A percentile compares a stretch with the other conserved stretches of the same genome.
Conservation (phyloP, 2,113 vertebrate genomes). For the Oncorhynchus kisutch region DNA sequence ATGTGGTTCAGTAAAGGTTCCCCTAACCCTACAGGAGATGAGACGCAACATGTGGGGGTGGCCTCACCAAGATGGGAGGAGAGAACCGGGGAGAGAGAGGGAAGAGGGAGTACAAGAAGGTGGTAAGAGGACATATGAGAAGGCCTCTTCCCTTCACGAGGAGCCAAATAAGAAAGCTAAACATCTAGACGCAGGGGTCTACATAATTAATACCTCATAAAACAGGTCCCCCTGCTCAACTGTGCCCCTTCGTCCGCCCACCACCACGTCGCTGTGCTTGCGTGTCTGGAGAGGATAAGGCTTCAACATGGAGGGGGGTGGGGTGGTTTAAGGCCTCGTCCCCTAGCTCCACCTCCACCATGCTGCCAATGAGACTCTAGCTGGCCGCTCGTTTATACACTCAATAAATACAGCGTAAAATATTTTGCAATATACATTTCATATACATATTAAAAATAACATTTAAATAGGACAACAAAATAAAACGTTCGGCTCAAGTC, state of each 20-base stretch:
- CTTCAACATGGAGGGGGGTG: slow-evolving; percentile 51
- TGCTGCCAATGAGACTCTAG: slow-evolving; percentile 64
- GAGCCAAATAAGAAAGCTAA: not conserved
- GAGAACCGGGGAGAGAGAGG: too few species aligned
- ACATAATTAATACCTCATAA: not conserved
- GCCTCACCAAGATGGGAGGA: slow-evolving; percentile 36
- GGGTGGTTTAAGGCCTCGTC: slow-evolving; percentile 48
- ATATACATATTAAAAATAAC: slow-evolving; percentile 66
- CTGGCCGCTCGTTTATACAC: slow-evolving; percentile 55
- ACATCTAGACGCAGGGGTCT: not conserved
- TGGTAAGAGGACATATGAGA: slow-evolving; percentile 6
- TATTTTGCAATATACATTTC: slow-evolving; percentile 76
- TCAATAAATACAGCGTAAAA: slow-evolving; percentile 84
- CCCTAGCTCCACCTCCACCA: slow-evolving; percentile 55
- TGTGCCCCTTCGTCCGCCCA: slow-evolving; percentile 3
- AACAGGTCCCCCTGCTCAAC: slow-evolving; percentile 7
- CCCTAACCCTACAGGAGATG: slow-evolving; percentile 56
- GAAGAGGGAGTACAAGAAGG: too few species aligned
- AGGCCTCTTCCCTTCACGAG: not conserved
- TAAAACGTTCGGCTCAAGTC: slow-evolving; percentile 72
- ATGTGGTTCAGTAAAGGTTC: slow-evolving; percentile 64
- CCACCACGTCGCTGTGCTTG: slow-evolving; percentile 72
- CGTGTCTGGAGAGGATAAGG: slow-evolving; percentile 62
- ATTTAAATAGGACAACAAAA: slow-evolving; percentile 81
- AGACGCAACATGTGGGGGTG: slow-evolving; percentile 25